Evolutionary conservation across 2,888 invertebrate species (phyloP).

Genomic region (Protonemura montana): DNA sequence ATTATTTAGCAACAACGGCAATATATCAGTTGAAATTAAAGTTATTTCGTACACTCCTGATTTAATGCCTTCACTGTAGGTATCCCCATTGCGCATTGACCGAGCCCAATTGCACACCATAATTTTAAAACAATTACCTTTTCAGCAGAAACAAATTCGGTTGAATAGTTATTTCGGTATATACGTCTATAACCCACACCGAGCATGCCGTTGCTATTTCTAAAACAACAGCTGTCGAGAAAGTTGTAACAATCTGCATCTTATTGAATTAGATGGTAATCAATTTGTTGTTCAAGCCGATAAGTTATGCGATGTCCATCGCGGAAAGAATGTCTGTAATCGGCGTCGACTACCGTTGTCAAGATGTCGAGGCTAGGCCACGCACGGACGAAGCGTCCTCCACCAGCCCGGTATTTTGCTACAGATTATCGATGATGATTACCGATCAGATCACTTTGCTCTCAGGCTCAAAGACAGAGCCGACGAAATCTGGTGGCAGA

Average conservation of each 20-base stretch:
- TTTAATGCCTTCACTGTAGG: background rate
- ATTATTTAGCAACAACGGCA: background rate
- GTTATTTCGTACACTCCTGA: background rate
- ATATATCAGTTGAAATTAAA: background rate
- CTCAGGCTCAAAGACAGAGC: background rate
- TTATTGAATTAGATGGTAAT: background rate
- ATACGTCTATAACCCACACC: background rate
- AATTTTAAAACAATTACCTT: background rate
- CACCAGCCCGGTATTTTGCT: background rate
- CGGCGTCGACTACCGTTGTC: background rate
- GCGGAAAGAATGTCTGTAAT: background rate
- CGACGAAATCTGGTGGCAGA: slow-evolving; percentile 1
- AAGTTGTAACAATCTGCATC: background rate
- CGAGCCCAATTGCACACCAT: background rate
- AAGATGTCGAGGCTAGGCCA: background rate
- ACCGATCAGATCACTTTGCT: background rate
- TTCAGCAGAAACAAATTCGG: background rate
- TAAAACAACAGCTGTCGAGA: background rate
- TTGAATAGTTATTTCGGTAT: background rate
- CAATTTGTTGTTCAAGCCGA: background rate
- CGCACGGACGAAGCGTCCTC: background rate
- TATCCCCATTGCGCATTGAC: background rate
- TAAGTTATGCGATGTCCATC: background rate
- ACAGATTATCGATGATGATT: slow-evolving; percentile 7
- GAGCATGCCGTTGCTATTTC: background rate